Evolutionary conservation across 2,888 invertebrate species (phyloP), one percentile per base, ranked within the genome.

Genomic region (Eurytoma californica): DNA sequence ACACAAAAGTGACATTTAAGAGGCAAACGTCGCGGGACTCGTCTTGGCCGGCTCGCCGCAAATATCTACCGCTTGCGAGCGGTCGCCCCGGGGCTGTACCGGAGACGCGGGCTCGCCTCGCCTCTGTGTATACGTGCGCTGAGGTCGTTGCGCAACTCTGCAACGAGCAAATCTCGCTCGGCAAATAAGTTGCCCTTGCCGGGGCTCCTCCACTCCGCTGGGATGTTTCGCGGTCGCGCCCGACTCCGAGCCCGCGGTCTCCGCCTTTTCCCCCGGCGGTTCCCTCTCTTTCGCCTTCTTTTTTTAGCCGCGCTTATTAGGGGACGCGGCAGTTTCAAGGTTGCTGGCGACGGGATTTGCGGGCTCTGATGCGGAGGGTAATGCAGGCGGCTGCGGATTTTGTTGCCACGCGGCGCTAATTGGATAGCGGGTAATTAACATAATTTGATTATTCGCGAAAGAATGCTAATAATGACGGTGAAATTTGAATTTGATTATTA

Each of bases 151-250:
- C 53, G 53, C 53, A 53, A 53, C 39, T n/a, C 39, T 28, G 28
- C 28, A 16, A 39, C 57, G 39, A 69, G 47, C 49, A 51, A 60
- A 49, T 61, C 49, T 60, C 9, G 9, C 60, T 61, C 66, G 14
- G 24, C 51, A 28, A 72, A 61, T 72, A 72, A 72, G 60, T 72
- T 39, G 39, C 39, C 53, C 55, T 68, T 53, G 30, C n/a, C 30
- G 9, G n/a, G 53, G 67, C 18, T 28, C 13, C 60, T 28, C 14
- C 60, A 3, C 28, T 60, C 7, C 60, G 5, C 60, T 39, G 65
- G 49, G 18, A 18, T 18, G 49, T 65, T 66, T 66, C 66, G 5
- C 47, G 51, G 51, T 51, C 66, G 39, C 39, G 39, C 39, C 39
- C 39, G 39, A 39, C 39, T 39, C 39, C 39, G 39, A 39, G 7